Evolutionary conservation across 2,113 vertebrate genomes (phyloP).

Genomic region (Mohoua ochrocephala): DNA sequence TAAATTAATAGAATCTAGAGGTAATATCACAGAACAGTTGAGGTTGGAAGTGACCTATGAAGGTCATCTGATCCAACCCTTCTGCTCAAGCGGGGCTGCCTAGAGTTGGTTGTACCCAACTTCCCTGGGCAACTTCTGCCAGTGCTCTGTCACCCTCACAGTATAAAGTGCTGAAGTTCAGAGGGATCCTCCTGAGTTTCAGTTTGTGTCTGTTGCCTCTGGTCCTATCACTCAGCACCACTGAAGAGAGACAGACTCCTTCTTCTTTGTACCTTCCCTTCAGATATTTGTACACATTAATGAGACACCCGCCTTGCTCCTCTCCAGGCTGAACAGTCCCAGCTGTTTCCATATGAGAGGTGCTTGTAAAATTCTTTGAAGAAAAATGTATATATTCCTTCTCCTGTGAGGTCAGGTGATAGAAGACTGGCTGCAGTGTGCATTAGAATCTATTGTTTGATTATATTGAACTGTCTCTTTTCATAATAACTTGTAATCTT

Average conservation of each 20-base stretch:
- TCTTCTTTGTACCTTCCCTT: background rate
- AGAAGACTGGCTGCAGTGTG: background rate
- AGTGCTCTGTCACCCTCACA: background rate
- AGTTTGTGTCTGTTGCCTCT: background rate
- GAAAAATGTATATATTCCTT: background rate
- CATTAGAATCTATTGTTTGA: background rate
- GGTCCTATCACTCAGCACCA: background rate
- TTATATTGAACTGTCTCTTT: background rate
- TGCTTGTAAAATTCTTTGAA: background rate
- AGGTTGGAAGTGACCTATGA: background rate
- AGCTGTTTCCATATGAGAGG: background rate
- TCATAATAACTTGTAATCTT: background rate
- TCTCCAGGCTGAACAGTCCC: background rate
- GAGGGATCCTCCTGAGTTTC: background rate
- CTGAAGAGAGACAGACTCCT: background rate
- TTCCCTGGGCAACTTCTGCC: background rate
- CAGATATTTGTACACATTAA: background rate
- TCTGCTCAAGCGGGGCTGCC: background rate
- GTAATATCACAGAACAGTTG: background rate
- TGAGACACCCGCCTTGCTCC: accelerated
- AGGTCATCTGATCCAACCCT: background rate
- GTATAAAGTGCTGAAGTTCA: background rate
- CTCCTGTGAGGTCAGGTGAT: background rate
- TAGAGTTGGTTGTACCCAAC: background rate
- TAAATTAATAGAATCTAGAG: background rate